These are phyloP conservation scores for Schizopygopsis malacanthus DNA, from an alignment of 2,797 vertebrate species.

Conservation along the genomic window DNA sequence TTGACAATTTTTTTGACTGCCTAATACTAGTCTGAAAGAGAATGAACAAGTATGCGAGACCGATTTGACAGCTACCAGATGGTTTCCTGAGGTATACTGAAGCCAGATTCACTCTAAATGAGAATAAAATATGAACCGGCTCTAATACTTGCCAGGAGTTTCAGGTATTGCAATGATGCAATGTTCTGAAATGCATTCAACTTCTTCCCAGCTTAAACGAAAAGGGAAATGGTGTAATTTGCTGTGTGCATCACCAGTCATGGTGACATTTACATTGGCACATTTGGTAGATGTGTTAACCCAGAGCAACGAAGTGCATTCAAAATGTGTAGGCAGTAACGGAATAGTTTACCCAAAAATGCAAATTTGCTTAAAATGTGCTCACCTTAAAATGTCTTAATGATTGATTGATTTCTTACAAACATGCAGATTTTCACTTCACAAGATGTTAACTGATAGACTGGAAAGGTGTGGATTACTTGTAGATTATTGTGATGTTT, in stretches of 20 bases:
- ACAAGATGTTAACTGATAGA: neutral
- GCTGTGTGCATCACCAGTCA: slow-evolving; percentile 7
- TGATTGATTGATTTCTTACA: neutral
- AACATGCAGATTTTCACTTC: neutral
- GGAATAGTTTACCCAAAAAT: neutral
- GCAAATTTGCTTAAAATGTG: neutral
- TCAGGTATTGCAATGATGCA: slow-evolving; percentile 32
- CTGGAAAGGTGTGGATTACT: neutral
- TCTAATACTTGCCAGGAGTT: slow-evolving; percentile 16
- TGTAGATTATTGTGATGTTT: neutral
- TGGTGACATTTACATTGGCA: slow-evolving; percentile 7
- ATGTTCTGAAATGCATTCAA: slow-evolving; percentile 27
- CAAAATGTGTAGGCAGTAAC: neutral
- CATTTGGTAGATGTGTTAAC: neutral
- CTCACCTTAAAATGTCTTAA: neutral
- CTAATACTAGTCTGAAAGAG: neutral
- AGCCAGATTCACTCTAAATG: neutral
- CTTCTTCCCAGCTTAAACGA: slow-evolving; percentile 13
- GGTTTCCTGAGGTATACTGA: neutral
- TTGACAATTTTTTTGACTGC: slow-evolving; percentile 3
- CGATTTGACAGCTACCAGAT: slow-evolving; percentile 2
- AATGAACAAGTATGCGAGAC: neutral
- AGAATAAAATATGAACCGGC: neutral
- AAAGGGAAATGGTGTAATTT: slow-evolving; percentile 6
- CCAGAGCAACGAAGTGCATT: neutral